Evolutionary conservation across 2,113 vertebrate species (phyloP).

Genomic region (Ciconia boyciana): DNA sequence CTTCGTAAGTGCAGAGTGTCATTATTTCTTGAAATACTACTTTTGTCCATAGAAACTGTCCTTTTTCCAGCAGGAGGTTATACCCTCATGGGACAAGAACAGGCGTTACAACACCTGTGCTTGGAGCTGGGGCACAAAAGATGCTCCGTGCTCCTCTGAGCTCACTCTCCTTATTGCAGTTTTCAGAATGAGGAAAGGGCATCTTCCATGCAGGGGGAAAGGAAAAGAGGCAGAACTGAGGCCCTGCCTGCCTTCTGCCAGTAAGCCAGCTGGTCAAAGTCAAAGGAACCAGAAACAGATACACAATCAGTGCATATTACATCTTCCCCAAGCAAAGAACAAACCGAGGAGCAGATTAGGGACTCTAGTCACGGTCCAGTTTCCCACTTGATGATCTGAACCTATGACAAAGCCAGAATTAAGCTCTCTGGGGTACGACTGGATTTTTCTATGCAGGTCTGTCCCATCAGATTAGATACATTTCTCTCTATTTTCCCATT

Average conservation of each 20-base stretch:
- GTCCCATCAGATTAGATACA: slow-evolving; percentile 48
- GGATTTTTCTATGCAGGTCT: slow-evolving; percentile 12
- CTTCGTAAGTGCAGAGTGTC: background rate
- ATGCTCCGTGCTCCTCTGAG: background rate
- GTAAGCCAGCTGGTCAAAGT: background rate
- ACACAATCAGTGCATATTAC: background rate
- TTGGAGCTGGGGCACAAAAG: background rate
- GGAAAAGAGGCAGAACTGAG: background rate
- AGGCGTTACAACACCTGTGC: background rate
- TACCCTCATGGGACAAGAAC: background rate
- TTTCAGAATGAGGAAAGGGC: background rate
- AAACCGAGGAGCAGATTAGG: background rate
- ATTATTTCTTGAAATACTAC: background rate
- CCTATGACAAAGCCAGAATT: background rate
- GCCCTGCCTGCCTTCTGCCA: background rate
- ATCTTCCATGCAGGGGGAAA: rapidly evolving
- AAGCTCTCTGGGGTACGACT: background rate
- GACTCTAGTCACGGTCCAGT: background rate
- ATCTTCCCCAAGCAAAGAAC: background rate
- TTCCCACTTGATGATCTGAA: background rate
- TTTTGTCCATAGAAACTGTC: background rate
- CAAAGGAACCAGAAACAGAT: slow-evolving; percentile 1
- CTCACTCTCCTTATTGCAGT: background rate
- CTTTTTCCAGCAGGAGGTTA: background rate
- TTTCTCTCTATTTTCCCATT: slow-evolving; percentile 19